phyloP scores from a whole-genome alignment of 2,113 vertebrate species.

The Strix aluco region DNA sequence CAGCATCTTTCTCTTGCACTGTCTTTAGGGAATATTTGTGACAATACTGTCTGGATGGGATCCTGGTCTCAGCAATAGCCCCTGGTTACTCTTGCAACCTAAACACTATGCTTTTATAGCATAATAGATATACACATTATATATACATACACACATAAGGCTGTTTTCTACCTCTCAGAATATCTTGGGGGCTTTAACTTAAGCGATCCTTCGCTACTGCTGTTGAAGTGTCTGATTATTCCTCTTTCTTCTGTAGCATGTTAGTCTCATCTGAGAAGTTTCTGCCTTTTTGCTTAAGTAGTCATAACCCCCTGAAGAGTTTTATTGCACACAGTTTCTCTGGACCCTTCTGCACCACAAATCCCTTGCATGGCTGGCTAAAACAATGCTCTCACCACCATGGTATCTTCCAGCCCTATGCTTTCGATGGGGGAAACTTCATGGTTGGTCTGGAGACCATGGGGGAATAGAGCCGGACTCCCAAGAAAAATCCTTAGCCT shows the following conservation, averaged over 20 bases:
- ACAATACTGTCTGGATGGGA: background rate
- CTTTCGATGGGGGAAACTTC: accelerated
- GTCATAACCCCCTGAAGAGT: background rate
- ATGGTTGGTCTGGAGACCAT: background rate
- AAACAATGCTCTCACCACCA: background rate
- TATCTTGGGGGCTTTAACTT: background rate
- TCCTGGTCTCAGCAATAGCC: background rate
- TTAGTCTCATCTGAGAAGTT: background rate
- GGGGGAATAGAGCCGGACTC: accelerated
- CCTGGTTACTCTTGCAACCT: background rate
- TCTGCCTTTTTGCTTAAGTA: background rate
- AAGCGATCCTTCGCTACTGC: background rate
- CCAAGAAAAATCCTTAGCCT: background rate
- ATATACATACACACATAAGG: background rate
- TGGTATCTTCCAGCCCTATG: background rate
- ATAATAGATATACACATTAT: background rate
- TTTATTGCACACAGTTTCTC: background rate
- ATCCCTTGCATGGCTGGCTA: background rate
- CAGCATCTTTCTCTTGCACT: background rate
- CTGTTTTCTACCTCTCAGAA: background rate
- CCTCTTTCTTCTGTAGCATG: background rate
- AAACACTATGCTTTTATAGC: background rate
- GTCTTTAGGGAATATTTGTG: background rate
- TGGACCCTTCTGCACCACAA: background rate
- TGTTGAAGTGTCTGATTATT: background rate